These are phyloP conservation scores for Climacteris rufus DNA, from an alignment of 2,113 vertebrate species.

Conservation along the genomic window DNA sequence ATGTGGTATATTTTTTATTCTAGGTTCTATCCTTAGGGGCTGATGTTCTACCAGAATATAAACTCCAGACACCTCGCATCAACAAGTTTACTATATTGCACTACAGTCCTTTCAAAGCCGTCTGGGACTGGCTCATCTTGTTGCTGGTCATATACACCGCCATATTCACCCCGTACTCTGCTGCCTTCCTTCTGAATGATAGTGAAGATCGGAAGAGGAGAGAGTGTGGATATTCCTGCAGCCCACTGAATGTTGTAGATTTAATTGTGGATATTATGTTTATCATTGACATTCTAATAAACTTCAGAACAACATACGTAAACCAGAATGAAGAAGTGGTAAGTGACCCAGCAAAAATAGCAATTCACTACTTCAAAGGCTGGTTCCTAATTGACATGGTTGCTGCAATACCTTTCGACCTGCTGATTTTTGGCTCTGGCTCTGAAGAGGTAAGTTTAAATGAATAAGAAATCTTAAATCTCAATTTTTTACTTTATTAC, in stretches of 20 bases:
- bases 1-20: background rate
- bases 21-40: slow-evolving; percentile 96
- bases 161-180: slow-evolving; percentile 97
- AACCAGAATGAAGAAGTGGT: slow-evolving; percentile 98
- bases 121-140: slow-evolving; percentile 99
- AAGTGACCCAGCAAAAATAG: slow-evolving; percentile 96
- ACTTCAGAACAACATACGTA: slow-evolving; percentile 98
- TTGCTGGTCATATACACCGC: slow-evolving; percentile 97
- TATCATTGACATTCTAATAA: slow-evolving; percentile 98
- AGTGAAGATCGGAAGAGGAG: slow-evolving; percentile 91
- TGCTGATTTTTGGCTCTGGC: slow-evolving; percentile 98
- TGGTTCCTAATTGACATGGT: slow-evolving; percentile 99
- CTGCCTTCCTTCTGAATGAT: slow-evolving; percentile 96
- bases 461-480: background rate
- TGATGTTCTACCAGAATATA: slow-evolving; percentile 96
- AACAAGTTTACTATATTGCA: slow-evolving; percentile 98
- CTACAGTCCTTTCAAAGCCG: slow-evolving; percentile 98
- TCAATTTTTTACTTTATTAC: background rate
- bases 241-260: slow-evolving; percentile 94
- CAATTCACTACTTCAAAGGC: slow-evolving; percentile 99
- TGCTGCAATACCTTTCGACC: slow-evolving; percentile 98
- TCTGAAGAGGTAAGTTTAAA: slow-evolving; percentile 93
- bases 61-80: slow-evolving; percentile 95
- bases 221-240: slow-evolving; percentile 96
- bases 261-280: slow-evolving; percentile 99